Evolutionary conservation across 2,797 vertebrate species (phyloP).

Genomic region (Sebastes iracundus): DNA sequence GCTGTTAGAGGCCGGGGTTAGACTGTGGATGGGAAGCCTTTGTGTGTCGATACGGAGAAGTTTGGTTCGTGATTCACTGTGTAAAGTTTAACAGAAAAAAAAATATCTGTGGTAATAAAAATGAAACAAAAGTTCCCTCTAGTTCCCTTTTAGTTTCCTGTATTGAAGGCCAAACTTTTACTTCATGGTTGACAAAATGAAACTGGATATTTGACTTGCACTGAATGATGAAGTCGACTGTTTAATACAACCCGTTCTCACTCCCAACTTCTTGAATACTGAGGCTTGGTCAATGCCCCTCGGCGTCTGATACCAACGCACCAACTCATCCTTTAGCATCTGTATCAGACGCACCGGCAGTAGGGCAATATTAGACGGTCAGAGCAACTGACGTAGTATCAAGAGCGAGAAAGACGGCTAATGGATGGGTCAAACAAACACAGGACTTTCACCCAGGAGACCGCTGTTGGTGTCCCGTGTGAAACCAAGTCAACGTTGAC

Average conservation of each 20-base stretch:
- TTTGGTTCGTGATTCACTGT: neutral
- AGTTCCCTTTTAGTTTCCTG: neutral
- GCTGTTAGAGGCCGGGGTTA: neutral
- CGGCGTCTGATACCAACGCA: too few relatives aligned
- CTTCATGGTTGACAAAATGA: neutral
- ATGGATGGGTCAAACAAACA: neutral
- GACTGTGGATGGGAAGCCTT: neutral
- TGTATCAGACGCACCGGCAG: neutral
- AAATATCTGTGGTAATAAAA: neutral
- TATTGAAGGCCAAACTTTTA: neutral
- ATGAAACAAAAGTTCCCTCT: neutral
- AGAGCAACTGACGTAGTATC: neutral
- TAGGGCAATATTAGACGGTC: neutral
- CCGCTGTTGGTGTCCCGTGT: neutral
- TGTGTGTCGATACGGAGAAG: neutral
- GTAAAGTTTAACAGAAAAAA: neutral
- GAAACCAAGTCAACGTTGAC: neutral
- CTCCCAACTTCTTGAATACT: too few relatives aligned
- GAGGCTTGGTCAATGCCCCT: neutral
- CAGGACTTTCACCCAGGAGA: neutral
- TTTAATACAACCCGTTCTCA: neutral
- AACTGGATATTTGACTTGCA: neutral
- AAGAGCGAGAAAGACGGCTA: neutral
- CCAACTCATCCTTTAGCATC: neutral
- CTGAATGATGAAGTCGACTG: neutral